These are phyloP conservation scores for Zonotrichia leucophrys DNA, from an alignment of 2,113 vertebrate genomes.

Conservation along the genomic window DNA sequence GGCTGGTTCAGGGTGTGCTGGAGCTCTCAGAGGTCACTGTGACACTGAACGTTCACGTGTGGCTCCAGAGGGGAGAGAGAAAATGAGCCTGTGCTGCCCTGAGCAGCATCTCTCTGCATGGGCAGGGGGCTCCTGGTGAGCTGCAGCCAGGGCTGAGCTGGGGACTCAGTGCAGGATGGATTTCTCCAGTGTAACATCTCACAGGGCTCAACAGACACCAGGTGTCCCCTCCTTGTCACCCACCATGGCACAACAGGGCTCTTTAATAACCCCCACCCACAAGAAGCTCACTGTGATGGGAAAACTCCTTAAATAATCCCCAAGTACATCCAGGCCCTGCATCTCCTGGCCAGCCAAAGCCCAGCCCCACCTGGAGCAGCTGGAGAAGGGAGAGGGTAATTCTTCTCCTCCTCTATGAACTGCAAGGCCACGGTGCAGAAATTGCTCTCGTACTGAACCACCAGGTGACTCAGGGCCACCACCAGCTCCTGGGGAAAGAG, in stretches of 20 bases:
- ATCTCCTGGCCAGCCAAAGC: background rate
- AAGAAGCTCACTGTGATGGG: background rate
- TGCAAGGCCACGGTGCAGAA: constrained; percentile 97
- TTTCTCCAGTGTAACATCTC: background rate
- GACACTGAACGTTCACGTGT: background rate
- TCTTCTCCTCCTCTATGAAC: constrained; percentile 99
- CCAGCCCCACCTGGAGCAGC: constrained; percentile 80
- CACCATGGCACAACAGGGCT: accelerated
- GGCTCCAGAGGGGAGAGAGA: too few species aligned
- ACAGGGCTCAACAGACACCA: background rate
- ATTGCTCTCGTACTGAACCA: constrained; percentile 97
- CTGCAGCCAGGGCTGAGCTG: background rate
- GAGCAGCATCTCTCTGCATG: background rate
- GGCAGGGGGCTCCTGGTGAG: background rate
- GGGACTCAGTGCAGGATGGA: background rate
- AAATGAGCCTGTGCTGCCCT: background rate
- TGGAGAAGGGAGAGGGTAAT: constrained; percentile 89
- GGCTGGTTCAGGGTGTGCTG: background rate
- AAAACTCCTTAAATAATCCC: background rate
- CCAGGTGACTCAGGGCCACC: constrained; percentile 94
- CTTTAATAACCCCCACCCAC: background rate
- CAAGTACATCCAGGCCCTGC: background rate
- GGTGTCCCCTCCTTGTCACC: background rate
- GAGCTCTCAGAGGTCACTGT: background rate
- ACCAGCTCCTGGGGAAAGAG: constrained; percentile 87